Evolutionary conservation across 2,113 vertebrate genomes (phyloP), one percentile per base, ranked within the genome.

Genomic region (Chaetodon auriga): DNA sequence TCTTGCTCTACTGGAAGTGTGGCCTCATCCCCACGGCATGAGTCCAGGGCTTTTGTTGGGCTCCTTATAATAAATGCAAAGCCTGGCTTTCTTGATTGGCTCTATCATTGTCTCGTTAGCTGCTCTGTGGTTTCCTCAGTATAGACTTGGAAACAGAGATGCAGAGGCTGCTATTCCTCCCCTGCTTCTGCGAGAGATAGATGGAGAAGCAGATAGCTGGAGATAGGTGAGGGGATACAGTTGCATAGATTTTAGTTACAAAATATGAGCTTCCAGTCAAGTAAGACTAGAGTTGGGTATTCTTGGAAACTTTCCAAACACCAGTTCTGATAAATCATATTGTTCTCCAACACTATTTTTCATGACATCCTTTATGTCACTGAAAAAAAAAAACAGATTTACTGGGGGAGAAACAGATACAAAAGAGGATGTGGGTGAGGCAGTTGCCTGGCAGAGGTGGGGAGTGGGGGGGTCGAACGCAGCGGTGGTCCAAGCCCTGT

Each of bases 1-100:
- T 85, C 85, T 86, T 69, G 90, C 84, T 91, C 81, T 71, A 75
- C 85, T 91, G 86, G 66, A 91, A 91, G 75, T 87, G 82, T 81
- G 81, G 84, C 88, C 86, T 91, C 83, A 78, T 90, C 83, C 78
- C 83, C 65, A 4, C 41, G 74, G 79, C 80, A 86, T 74, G 66
- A 90, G 48, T 81, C 86, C 80, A 84, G 69, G 25, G 18, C 51
- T 46, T 87, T 92, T 91, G 78, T 91, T 80, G 6, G 57, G 41
- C 51, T 85, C 70, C 85, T 84, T 85, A 75, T 71, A 84, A 84
- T 76, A 85, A 80, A 82, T 89, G 80, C 80, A 89, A 88, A 84
- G 81, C 74, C 79, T 45, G 62, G 68, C 63, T 78, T 76, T 82
- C 80, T 75, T 85, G 83, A 90, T 83, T 82, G 84, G 87, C 75